Percentiles rank a stretch among this genome's conserved stretches.
phyloP scores from a whole-genome alignment of 2,888 invertebrate species.

The Scaptomyza cyrtandrae region DNA sequence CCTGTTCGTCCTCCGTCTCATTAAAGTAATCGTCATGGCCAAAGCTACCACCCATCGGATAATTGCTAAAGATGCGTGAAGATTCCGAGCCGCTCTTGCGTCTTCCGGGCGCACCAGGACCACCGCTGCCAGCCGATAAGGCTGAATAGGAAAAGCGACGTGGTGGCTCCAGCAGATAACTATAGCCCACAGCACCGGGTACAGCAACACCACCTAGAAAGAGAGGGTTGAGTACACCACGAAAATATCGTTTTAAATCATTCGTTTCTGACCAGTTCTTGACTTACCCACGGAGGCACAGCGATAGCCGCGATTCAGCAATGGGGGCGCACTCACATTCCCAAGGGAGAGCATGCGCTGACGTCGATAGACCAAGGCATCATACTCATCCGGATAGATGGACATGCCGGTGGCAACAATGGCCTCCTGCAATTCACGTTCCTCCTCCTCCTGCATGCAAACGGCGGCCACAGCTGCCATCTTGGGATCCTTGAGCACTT shows the following conservation, averaged over 20 bases:
- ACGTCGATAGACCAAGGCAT: slow-evolving; percentile 85
- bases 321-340: slow-evolving; percentile 87
- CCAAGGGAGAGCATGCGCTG: slow-evolving; percentile 88
- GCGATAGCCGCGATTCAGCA: slow-evolving; percentile 85
- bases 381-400: slow-evolving; percentile 85
- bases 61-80: slow-evolving; percentile 84
- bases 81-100: slow-evolving; percentile 88
- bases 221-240: not conserved
- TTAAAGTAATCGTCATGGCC: slow-evolving; percentile 84
- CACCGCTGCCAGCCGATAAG: slow-evolving; percentile 69
- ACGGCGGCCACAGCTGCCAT: slow-evolving; percentile 92
- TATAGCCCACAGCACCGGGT: slow-evolving; percentile 89
- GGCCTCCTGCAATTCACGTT: slow-evolving; percentile 90
- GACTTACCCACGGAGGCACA: slow-evolving; percentile 87
- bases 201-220: slow-evolving; percentile 84
- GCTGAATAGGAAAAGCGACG: slow-evolving; percentile 86
- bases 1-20: slow-evolving; percentile 85
- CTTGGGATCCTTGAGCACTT: slow-evolving; percentile 91
- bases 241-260: not conserved
- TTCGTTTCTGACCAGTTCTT: not conserved
- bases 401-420: slow-evolving; percentile 88
- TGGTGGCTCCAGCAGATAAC: slow-evolving; percentile 89
- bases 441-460: slow-evolving; percentile 90
- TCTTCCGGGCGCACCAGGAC: slow-evolving; percentile 83
- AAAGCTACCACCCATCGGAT: slow-evolving; percentile 85